A percentile compares a stretch with the other conserved stretches of the same genome.
These are phyloP conservation scores for Peribatodes rhomboidaria DNA, from an alignment of 2,888 invertebrate species.

Conservation along the genomic window DNA sequence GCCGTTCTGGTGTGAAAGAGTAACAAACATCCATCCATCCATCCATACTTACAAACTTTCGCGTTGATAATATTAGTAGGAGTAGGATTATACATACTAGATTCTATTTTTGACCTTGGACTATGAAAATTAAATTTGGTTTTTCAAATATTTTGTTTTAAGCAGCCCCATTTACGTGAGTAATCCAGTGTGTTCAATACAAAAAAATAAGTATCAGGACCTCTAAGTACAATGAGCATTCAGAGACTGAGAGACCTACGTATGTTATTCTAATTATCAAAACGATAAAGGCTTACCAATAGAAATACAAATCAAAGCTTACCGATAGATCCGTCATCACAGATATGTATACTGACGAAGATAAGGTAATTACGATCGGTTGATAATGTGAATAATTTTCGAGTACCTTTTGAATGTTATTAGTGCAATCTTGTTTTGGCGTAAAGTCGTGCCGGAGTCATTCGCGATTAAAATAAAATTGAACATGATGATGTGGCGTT, in stretches of 20 bases:
- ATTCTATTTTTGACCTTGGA: no score
- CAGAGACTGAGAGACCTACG: slow-evolving; percentile 2
- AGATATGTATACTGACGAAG: slow-evolving; percentile 60
- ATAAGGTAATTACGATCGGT: slow-evolving; percentile 57
- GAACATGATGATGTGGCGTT: slow-evolving; percentile 20
- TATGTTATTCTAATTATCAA: slow-evolving; percentile 17
- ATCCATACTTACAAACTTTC: no score
- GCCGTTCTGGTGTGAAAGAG: no score
- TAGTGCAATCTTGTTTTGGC: slow-evolving; percentile 47
- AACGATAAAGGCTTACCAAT: slow-evolving; percentile 47
- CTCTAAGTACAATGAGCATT: no score
- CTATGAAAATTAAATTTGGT: no score
- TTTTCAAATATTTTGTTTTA: no score
- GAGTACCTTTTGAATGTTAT: slow-evolving; percentile 48
- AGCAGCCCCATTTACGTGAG: no score
- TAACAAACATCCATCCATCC: no score
- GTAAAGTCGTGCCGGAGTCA: slow-evolving; percentile 41
- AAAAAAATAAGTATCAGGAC: no score
- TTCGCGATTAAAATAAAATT: slow-evolving; percentile 34
- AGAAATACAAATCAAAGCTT: slow-evolving; percentile 58
- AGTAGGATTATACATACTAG: no score
- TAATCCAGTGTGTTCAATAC: no score
- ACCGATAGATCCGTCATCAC: slow-evolving; percentile 55
- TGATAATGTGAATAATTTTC: slow-evolving; percentile 57
- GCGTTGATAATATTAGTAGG: no score